phyloP scores from a whole-genome alignment of 2,888 invertebrate species.

The Girardia tigrina region DNA sequence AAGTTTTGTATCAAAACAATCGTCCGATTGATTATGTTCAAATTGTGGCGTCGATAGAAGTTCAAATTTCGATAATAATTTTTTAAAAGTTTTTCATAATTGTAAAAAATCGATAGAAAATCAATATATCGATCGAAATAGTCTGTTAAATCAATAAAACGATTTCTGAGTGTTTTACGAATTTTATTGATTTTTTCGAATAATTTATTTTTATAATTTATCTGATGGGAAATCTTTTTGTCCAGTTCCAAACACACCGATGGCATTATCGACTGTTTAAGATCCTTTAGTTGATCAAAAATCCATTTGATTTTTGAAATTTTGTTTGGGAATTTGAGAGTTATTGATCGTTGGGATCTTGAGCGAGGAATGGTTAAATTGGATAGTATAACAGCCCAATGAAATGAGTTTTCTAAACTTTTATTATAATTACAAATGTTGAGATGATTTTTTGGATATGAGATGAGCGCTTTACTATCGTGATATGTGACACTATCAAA shows the following conservation, averaged over 20 bases:
- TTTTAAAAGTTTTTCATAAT: neutral
- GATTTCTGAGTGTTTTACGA: neutral
- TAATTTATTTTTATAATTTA: neutral
- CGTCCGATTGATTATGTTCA: neutral
- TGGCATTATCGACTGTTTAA: neutral
- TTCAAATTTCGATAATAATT: neutral
- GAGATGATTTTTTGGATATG: neutral
- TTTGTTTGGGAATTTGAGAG: neutral
- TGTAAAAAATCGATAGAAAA: neutral
- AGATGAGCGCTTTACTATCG: neutral
- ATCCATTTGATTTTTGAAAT: neutral
- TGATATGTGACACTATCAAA: constrained; percentile 8
- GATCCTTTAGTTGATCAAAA: neutral
- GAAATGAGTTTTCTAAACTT: neutral
- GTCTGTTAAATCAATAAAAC: neutral
- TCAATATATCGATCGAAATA: neutral
- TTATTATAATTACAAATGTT: neutral
- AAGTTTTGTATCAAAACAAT: neutral
- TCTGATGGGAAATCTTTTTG: neutral
- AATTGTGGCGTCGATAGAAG: neutral
- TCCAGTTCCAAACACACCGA: neutral
- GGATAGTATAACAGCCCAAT: neutral
- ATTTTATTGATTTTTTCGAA: neutral
- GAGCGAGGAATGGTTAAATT: neutral
- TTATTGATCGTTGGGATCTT: neutral